A percentile compares a stretch with the other conserved stretches of the same genome.
phyloP scores from a whole-genome alignment of 2,888 invertebrate species.

The Stenichneumon culpator region DNA sequence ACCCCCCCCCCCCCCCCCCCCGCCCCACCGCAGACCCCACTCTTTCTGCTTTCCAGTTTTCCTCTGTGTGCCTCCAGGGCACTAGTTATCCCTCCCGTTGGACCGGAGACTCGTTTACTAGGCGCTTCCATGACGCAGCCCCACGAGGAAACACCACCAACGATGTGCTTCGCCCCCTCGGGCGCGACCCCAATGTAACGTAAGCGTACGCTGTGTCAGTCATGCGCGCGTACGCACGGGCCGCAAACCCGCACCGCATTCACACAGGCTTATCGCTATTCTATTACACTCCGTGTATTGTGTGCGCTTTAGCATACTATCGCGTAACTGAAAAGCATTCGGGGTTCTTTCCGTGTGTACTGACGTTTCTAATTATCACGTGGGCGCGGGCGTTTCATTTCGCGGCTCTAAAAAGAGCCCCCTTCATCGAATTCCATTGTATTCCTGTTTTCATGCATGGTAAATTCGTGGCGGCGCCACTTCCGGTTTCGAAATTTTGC shows the following conservation, averaged over 20 bases:
- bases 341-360: not conserved
- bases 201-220: slow-evolving; percentile 15
- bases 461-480: too few species aligned
- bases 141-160: slow-evolving; percentile 4
- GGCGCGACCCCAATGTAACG: slow-evolving; percentile 26
- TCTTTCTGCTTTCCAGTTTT: not conserved
- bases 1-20: not conserved
- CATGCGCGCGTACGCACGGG: not conserved
- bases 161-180: not conserved
- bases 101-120: slow-evolving; percentile 22
- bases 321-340: slow-evolving; percentile 55
- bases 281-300: slow-evolving; percentile 21
- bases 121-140: not conserved
- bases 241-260: slow-evolving; percentile 6
- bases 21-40: not conserved
- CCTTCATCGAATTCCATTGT: too few species aligned
- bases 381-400: too few species aligned
- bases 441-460: too few species aligned
- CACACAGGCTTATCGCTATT: slow-evolving; percentile 48
- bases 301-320: slow-evolving; percentile 17
- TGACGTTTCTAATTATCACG: slow-evolving; percentile 5
- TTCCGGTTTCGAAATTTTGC: too few species aligned
- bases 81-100: slow-evolving; percentile 15
- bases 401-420: too few species aligned
- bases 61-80: slow-evolving; percentile 5